A percentile compares a stretch with the other conserved stretches of the same genome.
These are phyloP conservation scores for Slavum lentiscoides DNA, from an alignment of 2,888 invertebrate species.

Conservation along the genomic window DNA sequence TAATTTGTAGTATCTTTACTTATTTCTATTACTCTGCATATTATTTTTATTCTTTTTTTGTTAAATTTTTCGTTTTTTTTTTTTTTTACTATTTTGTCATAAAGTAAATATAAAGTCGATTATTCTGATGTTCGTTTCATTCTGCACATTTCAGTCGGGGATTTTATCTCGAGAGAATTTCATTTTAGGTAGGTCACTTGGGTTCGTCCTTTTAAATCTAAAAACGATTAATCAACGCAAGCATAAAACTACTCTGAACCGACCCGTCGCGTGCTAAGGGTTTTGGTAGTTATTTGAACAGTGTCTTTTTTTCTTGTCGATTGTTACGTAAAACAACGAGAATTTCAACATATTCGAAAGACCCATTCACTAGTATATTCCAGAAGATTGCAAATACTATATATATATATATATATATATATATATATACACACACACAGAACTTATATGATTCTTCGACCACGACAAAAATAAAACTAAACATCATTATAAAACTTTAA, in stretches of 20 bases:
- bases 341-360: not conserved
- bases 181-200: not conserved
- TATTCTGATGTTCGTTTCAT: not conserved
- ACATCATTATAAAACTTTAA: conserved; percentile 23
- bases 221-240: conserved; percentile 25
- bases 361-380: not conserved
- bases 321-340: conserved; percentile 18
- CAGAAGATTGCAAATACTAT: not conserved
- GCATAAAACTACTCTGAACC: not conserved
- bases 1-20: too few species aligned
- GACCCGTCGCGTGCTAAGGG: not conserved
- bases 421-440: too few species aligned
- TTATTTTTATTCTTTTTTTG: too few species aligned
- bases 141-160: not conserved
- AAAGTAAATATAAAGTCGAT: not conserved
- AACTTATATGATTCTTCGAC: not conserved
- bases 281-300: not conserved
- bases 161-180: conserved; percentile 17
- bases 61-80: too few species aligned
- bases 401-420: not conserved
- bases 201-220: conserved; percentile 13
- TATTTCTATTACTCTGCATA: too few species aligned
- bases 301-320: not conserved
- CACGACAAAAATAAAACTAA: not conserved
- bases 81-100: too few species aligned